Percentiles rank a stretch among this genome's conserved stretches.
Evolutionary conservation across 1,140 invertebrate species (phyloP).

Genomic region (Melitaea cinxia): DNA sequence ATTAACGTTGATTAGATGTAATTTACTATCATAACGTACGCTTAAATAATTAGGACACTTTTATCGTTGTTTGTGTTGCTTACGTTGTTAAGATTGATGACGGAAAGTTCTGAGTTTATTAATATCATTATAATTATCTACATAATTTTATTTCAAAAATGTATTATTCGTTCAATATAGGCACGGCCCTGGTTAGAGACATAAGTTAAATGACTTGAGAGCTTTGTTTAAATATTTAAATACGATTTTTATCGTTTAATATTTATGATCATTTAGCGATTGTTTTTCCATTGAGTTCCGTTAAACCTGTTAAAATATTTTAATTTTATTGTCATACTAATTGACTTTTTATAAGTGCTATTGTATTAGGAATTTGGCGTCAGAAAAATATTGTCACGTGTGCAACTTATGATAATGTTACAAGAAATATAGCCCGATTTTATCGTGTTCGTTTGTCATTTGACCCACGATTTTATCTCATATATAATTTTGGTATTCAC

Average conservation of each 20-base stretch:
- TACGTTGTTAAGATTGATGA: conserved; percentile 10
- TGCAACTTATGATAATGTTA: conserved; percentile 11
- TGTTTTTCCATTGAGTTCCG: not conserved
- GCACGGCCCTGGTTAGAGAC: no score
- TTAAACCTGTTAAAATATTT: not conserved
- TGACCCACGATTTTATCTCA: conserved; percentile 12
- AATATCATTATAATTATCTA: not conserved
- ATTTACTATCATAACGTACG: conserved; percentile 59
- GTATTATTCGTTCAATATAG: no score
- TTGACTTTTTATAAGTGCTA: not conserved
- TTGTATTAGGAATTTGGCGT: not conserved
- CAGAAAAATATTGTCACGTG: not conserved
- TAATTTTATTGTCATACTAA: not conserved
- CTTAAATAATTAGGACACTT: conserved; percentile 55
- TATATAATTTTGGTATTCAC: conserved; percentile 28
- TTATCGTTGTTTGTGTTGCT: conserved; percentile 38
- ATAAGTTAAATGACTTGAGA: no score
- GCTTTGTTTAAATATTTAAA: no score
- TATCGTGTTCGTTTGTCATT: conserved; percentile 4
- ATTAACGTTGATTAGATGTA: conserved; percentile 72
- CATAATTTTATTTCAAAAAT: not conserved
- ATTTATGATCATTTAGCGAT: not conserved
- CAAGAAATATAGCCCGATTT: conserved; percentile 4
- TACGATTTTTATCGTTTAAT: not conserved
- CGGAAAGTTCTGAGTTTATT: not conserved